Conservation (phyloP, 2,888 invertebrate species). For the Coleophora deauratella region DNA sequence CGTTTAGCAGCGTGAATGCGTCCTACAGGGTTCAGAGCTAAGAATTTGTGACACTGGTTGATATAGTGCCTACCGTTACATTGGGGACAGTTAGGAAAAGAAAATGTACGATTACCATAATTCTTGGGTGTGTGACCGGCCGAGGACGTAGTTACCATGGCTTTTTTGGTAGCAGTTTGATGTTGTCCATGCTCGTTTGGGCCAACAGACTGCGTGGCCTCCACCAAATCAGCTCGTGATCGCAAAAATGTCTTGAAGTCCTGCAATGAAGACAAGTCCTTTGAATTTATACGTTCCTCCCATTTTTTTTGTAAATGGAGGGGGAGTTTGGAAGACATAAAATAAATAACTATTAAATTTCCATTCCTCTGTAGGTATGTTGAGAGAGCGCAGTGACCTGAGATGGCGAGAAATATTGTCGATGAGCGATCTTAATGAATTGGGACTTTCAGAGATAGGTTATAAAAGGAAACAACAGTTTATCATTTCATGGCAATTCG, state of each 20-base stretch:
- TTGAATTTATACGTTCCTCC: background rate
- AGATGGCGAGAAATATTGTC: constrained; percentile 3
- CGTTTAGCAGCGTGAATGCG: no score
- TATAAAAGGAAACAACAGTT: no score
- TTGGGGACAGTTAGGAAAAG: no score
- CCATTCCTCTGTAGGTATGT: background rate
- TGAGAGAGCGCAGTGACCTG: background rate
- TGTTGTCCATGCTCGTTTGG: no score
- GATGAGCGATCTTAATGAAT: background rate
- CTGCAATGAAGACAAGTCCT: constrained; percentile 1
- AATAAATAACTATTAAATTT: background rate
- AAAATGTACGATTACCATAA: no score
- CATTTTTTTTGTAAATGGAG: background rate
- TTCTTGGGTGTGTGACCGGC: no score
- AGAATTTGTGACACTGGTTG: no score
- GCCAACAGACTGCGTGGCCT: background rate
- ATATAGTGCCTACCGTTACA: no score
- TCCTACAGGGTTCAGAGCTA: no score
- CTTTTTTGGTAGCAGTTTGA: no score
- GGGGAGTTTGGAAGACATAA: background rate
- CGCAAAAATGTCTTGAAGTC: constrained; percentile 6
- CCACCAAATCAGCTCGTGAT: background rate
- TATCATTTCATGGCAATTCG: no score
- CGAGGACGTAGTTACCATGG: no score
- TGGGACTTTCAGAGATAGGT: background rate